Conservation (phyloP, 2,888 invertebrate genomes). For the Melanostoma mellinum region DNA sequence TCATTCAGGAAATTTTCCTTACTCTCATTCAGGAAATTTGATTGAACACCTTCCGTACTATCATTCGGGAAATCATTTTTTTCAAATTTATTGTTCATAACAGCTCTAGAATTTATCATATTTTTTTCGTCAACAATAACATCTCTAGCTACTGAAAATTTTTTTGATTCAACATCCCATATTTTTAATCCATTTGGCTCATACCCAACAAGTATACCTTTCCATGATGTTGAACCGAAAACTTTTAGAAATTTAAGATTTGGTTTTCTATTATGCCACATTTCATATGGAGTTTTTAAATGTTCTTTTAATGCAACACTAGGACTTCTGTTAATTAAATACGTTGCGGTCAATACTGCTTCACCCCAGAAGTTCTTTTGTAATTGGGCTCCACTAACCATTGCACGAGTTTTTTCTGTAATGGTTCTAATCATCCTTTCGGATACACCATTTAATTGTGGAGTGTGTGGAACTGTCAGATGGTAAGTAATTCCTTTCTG, state of each 20-base stretch:
- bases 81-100: constrained; percentile 37
- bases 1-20: too few relatives aligned
- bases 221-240: too few relatives aligned
- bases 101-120: constrained; percentile 71
- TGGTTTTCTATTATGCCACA: too few relatives aligned
- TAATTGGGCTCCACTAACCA: constrained; percentile 76
- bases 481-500: constrained; percentile 76
- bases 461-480: constrained; percentile 79
- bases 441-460: constrained; percentile 79
- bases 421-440: constrained; percentile 78
- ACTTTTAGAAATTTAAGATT: too few relatives aligned
- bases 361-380: constrained; percentile 78
- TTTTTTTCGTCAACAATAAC: constrained; percentile 77
- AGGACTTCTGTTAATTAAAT: constrained; percentile 78
- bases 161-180: constrained; percentile 75
- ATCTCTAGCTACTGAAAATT: constrained; percentile 77
- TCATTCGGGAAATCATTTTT: constrained; percentile 62
- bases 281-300: constrained; percentile 78
- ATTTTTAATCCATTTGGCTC: constrained; percentile 76
- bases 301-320: constrained; percentile 76
- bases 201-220: constrained; percentile 47
- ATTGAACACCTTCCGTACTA: constrained; percentile 26
- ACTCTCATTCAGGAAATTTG: too few relatives aligned
- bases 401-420: constrained; percentile 78
- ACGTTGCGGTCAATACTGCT: constrained; percentile 78